Percentiles rank a stretch among this genome's conserved stretches.
phyloP scores from a whole-genome alignment of 1,140 invertebrate species.

The Holotrichia oblita region DNA sequence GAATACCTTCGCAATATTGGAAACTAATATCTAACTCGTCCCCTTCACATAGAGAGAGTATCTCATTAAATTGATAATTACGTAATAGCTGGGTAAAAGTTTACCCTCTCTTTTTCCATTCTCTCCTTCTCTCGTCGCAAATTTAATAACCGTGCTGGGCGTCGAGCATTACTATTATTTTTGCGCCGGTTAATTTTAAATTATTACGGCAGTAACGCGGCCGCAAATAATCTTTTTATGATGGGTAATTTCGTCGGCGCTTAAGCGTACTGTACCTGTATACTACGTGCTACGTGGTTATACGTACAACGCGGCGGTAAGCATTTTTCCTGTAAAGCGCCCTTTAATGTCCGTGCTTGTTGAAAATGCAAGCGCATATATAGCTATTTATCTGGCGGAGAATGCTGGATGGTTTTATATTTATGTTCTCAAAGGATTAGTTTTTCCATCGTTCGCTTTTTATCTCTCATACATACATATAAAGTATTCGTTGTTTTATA shows the following conservation, averaged over 20 bases:
- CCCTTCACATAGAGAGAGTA: neutral
- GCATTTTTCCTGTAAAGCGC: neutral
- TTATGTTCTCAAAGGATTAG: neutral
- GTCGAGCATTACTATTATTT: neutral
- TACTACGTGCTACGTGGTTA: no score
- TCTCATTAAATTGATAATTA: constrained; percentile 15
- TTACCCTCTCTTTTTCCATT: no score
- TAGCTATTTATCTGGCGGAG: neutral
- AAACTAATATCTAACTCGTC: neutral
- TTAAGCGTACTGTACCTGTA: neutral
- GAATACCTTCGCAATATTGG: constrained; percentile 7
- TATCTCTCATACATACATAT: neutral
- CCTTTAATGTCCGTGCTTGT: neutral
- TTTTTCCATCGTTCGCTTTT: neutral
- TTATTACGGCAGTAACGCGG: neutral
- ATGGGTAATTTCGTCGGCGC: neutral
- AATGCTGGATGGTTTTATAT: neutral
- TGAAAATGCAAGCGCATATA: constrained; percentile 5
- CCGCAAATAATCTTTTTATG: neutral
- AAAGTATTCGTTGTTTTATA: neutral
- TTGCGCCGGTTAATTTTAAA: neutral
- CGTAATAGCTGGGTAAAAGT: neutral
- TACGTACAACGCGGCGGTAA: neutral
- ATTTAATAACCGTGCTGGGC: neutral
- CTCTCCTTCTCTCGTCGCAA: neutral